Base-by-base conservation (phyloP, 2,888 invertebrate species). In the Zelleria hepariella region DNA sequence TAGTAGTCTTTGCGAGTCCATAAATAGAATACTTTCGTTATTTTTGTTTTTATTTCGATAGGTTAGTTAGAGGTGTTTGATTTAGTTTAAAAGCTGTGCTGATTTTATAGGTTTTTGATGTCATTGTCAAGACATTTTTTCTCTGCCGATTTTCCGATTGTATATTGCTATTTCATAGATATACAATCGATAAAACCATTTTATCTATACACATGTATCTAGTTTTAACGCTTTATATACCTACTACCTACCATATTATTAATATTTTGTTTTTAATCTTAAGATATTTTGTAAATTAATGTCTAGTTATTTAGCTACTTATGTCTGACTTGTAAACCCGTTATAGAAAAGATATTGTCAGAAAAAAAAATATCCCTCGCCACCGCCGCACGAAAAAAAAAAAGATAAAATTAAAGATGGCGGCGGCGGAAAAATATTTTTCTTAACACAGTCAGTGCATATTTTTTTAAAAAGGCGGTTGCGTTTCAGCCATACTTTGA, bases 371-470 rank as follows among this genome's bases (percentile, higher is more conserved):
- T 47, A 55, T 8, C 27, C 47, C 59, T 61, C 32, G 59, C 59
- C 61, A 63, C 61, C 61, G 61, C 59, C 61, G 61, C 60, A 66
- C 68, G 65, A 69, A 73, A 70, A 64, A 72, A 66, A 69, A 73
- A 67, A 62, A 65, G 62, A 62, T 63, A 62, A 62, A 57, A 63
- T 69, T 10, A 42, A 26, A 59, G 59, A 64, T 67, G 71, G 73
- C 74, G 73, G 71, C 68, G 68, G 73, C n/a, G n/a, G n/a, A n/a
- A 84, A 83, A 80, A 80, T 81, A 78, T 82, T 83, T 83, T 77
- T 79, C 82, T 75, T 72, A 74, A 75, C 32, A 42, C 32, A 78
- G 82, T 82, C 83, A 79, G 80, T 79, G 69, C 79, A 77, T 76
- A 74, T 70, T 69, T 74, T 70, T 68, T 64, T 63, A 42, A 65